Conservation (phyloP, 2,888 invertebrate genomes). For the Mongoloraphidia duomilia region DNA sequence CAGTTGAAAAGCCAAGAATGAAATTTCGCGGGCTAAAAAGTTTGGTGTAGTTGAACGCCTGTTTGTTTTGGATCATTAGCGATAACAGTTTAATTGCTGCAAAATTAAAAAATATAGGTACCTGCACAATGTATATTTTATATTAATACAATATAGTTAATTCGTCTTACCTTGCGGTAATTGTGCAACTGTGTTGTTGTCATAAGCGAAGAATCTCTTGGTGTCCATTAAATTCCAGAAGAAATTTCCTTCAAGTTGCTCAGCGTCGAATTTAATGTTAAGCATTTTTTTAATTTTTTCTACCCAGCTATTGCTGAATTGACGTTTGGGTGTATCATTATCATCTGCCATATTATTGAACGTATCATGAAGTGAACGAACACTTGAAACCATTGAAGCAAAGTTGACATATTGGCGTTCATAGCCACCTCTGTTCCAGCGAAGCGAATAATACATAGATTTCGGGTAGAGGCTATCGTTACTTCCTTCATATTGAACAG, state of each 20-base stretch:
- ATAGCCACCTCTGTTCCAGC: slow-evolving; percentile 25
- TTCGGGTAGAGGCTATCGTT: slow-evolving; percentile 41
- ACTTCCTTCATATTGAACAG: slow-evolving; percentile 36
- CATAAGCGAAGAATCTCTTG: slow-evolving; percentile 35
- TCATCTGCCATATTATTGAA: slow-evolving; percentile 21
- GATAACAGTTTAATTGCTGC: no score
- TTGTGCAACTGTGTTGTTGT: slow-evolving; percentile 37
- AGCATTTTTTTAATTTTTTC: slow-evolving; percentile 41
- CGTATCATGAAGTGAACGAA: slow-evolving; percentile 25
- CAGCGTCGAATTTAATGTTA: slow-evolving; percentile 28
- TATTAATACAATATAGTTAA: background rate
- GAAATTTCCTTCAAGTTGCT: slow-evolving; percentile 43
- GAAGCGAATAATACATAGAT: slow-evolving; percentile 20
- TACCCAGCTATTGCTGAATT: background rate
- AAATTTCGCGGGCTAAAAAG: slow-evolving; percentile 40
- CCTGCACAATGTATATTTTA: background rate
- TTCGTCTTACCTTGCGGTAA: slow-evolving; percentile 27
- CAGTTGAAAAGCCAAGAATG: slow-evolving; percentile 52
- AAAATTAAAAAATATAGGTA: background rate
- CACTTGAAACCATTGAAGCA: slow-evolving; percentile 29
- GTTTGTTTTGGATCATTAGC: no score
- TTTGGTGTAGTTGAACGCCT: slow-evolving; percentile 41
- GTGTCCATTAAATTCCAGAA: slow-evolving; percentile 30
- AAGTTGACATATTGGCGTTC: slow-evolving; percentile 19
- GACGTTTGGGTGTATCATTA: slow-evolving; percentile 22